Percentiles rank a stretch among this genome's conserved stretches.
Evolutionary conservation across 2,797 vertebrate species (phyloP).

Genomic region (Loriculus beryllinus): DNA sequence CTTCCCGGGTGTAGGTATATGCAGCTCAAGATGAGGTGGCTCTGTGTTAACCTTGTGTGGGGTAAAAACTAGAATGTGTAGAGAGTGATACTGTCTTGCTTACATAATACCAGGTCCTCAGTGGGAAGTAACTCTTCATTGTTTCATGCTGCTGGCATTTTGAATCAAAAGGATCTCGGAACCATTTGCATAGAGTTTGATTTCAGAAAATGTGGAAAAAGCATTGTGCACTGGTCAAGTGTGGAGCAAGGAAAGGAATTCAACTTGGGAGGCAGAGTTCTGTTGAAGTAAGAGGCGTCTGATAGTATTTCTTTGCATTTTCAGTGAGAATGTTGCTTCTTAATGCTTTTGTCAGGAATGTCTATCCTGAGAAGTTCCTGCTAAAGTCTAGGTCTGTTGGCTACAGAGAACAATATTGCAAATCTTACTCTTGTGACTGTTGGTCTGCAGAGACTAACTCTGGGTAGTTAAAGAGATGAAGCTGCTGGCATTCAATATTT

Average conservation of each 20-base stretch:
- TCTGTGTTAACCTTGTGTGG: not conserved
- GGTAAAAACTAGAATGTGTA: not conserved
- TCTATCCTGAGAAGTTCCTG: not conserved
- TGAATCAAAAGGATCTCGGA: not conserved
- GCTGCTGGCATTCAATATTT: not conserved
- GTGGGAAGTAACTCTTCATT: not conserved
- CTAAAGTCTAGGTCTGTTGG: not conserved
- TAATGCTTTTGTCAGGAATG: not conserved
- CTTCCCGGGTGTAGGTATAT: not conserved
- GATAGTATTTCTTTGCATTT: not conserved
- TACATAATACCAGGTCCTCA: not conserved
- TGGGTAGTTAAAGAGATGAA: not conserved
- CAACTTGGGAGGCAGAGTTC: not conserved
- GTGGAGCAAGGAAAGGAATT: not conserved
- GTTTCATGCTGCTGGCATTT: not conserved
- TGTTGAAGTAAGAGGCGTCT: not conserved
- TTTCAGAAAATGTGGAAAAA: not conserved
- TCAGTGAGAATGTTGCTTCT: not conserved
- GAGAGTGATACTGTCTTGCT: not conserved
- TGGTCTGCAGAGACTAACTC: not conserved
- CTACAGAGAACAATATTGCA: not conserved
- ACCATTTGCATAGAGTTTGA: not conserved
- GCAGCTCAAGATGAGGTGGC: fast-evolving
- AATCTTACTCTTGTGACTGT: not conserved
- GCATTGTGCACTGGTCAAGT: not conserved